phyloP scores from a whole-genome alignment of 1,140 invertebrate species.

The Heterodera schachtii region DNA sequence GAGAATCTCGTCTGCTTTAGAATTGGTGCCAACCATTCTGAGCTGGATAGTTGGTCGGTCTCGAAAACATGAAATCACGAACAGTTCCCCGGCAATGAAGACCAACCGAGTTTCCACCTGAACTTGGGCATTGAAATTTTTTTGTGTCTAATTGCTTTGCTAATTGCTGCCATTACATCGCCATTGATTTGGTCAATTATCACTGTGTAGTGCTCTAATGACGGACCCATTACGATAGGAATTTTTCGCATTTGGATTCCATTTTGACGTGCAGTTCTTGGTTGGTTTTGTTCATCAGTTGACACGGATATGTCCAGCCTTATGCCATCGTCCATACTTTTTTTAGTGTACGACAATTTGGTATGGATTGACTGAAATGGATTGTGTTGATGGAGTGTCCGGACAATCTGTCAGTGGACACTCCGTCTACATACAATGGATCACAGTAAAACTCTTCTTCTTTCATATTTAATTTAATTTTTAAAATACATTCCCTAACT shows the following conservation, averaged over 20 bases:
- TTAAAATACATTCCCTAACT: too few species aligned
- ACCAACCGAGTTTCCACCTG: slow-evolving; percentile 25
- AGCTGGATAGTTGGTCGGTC: slow-evolving; percentile 5
- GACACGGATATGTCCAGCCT: slow-evolving; percentile 10
- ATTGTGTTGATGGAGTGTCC: too few species aligned
- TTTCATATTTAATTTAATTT: too few species aligned
- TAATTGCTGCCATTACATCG: neutral
- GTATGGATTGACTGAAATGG: slow-evolving; percentile 20
- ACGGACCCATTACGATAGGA: neutral
- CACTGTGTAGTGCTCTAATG: slow-evolving; percentile 1
- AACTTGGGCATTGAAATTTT: slow-evolving; percentile 7
- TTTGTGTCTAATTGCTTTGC: too few species aligned
- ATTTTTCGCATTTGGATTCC: slow-evolving; percentile 2
- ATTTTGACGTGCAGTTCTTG: neutral
- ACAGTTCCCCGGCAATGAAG: slow-evolving; percentile 21
- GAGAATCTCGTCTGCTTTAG: slow-evolving; percentile 3
- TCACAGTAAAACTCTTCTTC: too few species aligned
- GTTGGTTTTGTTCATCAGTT: slow-evolving; percentile 7
- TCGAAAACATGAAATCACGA: slow-evolving; percentile 27
- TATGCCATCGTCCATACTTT: neutral
- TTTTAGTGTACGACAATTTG: neutral
- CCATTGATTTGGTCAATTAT: slow-evolving; percentile 18
- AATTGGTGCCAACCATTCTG: neutral
- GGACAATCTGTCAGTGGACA: too few species aligned
- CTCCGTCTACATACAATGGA: too few species aligned